Evolutionary conservation across 2,888 invertebrate species (phyloP), one percentile per base, ranked within the genome.

Genomic region (Aphrophora alni): DNA sequence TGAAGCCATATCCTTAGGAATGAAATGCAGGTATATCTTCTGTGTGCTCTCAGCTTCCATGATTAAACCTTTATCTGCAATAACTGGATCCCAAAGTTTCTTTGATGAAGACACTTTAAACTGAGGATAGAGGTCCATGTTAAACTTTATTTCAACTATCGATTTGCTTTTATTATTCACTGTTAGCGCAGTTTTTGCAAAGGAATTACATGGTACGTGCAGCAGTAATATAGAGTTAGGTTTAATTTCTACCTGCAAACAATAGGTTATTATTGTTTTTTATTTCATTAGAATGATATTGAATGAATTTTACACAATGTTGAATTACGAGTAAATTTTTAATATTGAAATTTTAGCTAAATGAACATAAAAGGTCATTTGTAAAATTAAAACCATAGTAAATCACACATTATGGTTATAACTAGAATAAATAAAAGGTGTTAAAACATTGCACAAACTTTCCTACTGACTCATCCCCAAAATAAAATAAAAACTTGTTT

Each of bases 1-100:
- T 81, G 90, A 91, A 82, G 88, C 87, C 0, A 89, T 85, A 79
- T 90, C 89, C 12, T 85, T 83, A 0, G 90, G 90, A 59, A 83
- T 82, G 80, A 90, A 89, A 82, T 89, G 88, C 1, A 90, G 81
- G 82, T 86, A 88, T 12, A 90, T 84, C 2, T 85, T 84, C 75
- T 84, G 85, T 0, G 82, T 84, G 73, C 86, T 86, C 0, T 85
- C 84, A 0, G 88, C 86, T 0, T 82, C 82, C 8, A 89, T 81
- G 0, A 24, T 38, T 27, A 83, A 72, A n/a, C 73, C 76, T 14
- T 80, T 69, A 0, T 79, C 70, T 1, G 28, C 51, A 1, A 38
- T 24, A 59, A 69, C 78, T n/a, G 75, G 68, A 38, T 76, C 73
- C 27, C 69, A 72, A 21, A 76, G 26, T 14, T 78, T 78, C 5